Evolutionary conservation across 2,113 vertebrate species (phyloP).

Genomic region (Cryptomyrus ogoouensis): DNA sequence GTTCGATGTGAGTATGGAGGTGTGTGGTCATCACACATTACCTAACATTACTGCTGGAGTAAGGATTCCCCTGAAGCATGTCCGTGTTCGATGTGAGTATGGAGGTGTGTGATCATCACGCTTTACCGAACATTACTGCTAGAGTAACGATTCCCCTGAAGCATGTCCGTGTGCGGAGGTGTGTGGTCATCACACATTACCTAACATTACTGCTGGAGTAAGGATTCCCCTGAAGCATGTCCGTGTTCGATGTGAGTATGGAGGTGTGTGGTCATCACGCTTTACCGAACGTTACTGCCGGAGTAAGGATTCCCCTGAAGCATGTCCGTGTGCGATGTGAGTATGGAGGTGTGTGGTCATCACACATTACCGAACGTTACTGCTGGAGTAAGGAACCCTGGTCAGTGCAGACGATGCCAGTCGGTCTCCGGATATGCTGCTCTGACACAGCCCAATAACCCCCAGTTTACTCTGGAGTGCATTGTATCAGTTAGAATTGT

Average conservation of each 20-base stretch:
- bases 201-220: neutral
- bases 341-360: constrained; percentile 33
- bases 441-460: neutral
- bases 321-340: neutral
- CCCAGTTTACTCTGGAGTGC: neutral
- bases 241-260: too few relatives aligned
- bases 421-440: neutral
- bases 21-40: constrained; percentile 19
- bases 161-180: constrained; percentile 31
- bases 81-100: neutral
- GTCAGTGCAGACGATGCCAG: neutral
- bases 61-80: neutral
- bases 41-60: neutral
- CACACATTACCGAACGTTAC: neutral
- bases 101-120: constrained; percentile 33
- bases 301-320: neutral
- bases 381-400: neutral
- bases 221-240: too few relatives aligned
- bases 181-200: neutral
- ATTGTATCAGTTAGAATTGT: neutral
- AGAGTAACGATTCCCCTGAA: too few relatives aligned
- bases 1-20: too few relatives aligned
- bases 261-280: constrained; percentile 38
- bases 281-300: neutral
- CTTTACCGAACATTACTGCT: too few relatives aligned